Evolutionary conservation across 1,140 invertebrate genomes (phyloP).

Genomic region (Bombus waltoni): DNA sequence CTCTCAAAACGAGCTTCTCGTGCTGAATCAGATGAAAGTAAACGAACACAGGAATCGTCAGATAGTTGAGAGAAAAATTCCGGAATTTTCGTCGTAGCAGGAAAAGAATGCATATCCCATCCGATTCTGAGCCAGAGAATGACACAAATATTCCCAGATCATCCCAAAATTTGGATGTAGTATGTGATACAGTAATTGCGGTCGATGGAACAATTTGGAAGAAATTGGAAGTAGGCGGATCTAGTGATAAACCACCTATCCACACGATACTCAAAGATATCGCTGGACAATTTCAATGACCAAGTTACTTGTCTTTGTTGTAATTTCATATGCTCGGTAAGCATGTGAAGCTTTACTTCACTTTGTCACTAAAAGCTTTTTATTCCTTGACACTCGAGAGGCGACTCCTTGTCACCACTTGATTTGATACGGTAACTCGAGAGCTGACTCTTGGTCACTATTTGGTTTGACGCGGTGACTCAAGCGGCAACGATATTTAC

Average conservation of each 20-base stretch:
- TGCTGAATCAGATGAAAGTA: background rate
- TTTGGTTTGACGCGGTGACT: constrained; percentile 1
- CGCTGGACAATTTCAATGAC: background rate
- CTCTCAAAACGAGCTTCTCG: background rate
- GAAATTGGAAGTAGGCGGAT: background rate
- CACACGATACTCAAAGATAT: background rate
- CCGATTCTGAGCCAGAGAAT: background rate
- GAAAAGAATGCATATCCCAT: background rate
- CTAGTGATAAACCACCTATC: too few species aligned
- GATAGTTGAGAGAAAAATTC: background rate
- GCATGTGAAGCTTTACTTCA: background rate
- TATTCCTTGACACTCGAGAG: constrained; percentile 33
- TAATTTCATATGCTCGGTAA: background rate
- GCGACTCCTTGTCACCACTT: constrained; percentile 13
- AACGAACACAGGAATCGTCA: background rate
- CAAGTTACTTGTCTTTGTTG: background rate
- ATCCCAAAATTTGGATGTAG: background rate
- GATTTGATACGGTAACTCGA: constrained; percentile 37
- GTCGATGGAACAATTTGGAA: background rate
- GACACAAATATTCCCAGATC: background rate
- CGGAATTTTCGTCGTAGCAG: background rate
- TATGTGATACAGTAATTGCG: background rate
- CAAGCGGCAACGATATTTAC: too few species aligned
- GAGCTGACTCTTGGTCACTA: constrained; percentile 31
- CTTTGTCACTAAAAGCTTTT: background rate